A percentile compares a stretch with the other conserved stretches of the same genome.
Evolutionary conservation across 2,888 invertebrate genomes (phyloP).

Genomic region (Drosophila mulleri): DNA sequence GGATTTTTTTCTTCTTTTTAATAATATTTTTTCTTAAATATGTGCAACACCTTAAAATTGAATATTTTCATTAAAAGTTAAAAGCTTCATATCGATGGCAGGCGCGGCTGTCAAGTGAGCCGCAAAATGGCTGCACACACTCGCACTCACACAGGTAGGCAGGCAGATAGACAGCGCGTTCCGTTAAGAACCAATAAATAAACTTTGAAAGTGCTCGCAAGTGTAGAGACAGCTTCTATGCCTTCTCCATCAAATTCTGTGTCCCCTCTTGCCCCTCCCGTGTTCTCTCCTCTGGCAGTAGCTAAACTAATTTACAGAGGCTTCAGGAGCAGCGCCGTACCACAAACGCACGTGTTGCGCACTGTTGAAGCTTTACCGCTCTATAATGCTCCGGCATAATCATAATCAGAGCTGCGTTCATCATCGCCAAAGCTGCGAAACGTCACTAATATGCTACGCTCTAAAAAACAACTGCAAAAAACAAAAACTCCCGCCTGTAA

Average conservation of each 20-base stretch:
- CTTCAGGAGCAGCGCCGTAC: slow-evolving; percentile 43
- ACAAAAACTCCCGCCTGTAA: not conserved
- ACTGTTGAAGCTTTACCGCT: slow-evolving; percentile 8
- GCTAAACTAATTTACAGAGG: slow-evolving; percentile 58
- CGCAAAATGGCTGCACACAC: slow-evolving; percentile 34
- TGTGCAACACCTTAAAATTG: slow-evolving; percentile 75
- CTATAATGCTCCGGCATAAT: slow-evolving; percentile 29
- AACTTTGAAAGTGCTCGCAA: slow-evolving; percentile 70
- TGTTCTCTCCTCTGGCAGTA: slow-evolving; percentile 15
- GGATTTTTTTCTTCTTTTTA: not conserved
- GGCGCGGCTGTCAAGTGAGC: slow-evolving; percentile 44
- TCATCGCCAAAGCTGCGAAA: slow-evolving; percentile 46
- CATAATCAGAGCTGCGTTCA: slow-evolving; percentile 57
- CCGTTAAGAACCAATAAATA: slow-evolving; percentile 68
- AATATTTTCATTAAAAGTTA: slow-evolving; percentile 82
- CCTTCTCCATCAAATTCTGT: not conserved
- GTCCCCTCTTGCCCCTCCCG: not conserved
- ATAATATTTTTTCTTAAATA: slow-evolving; percentile 58
- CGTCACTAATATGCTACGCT: slow-evolving; percentile 57
- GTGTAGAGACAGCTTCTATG: slow-evolving; percentile 27
- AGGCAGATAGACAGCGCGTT: slow-evolving; percentile 10
- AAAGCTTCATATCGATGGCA: slow-evolving; percentile 57
- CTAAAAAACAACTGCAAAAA: slow-evolving; percentile 11
- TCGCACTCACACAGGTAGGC: not conserved
- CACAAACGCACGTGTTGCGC: slow-evolving; percentile 60